Conservation (phyloP, 2,113 vertebrate genomes). For the Phasianus colchicus region DNA sequence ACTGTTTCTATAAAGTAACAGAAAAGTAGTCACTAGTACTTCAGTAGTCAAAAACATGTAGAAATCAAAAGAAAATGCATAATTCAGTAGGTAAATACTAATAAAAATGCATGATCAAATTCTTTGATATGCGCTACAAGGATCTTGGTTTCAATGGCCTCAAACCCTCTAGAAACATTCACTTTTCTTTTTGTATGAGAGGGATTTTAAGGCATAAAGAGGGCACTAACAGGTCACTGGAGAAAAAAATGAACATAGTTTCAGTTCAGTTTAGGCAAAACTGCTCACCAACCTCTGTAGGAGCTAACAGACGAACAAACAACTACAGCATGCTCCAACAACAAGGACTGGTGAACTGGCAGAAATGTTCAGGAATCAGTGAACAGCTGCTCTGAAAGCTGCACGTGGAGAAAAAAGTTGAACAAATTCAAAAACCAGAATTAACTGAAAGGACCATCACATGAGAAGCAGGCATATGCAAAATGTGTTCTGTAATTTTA, state of each 20-base stretch:
- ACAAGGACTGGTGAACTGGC: not conserved
- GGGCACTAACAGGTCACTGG: not conserved
- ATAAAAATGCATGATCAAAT: not conserved
- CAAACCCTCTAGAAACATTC: not conserved
- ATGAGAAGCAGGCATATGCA: not conserved
- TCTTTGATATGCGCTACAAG: not conserved
- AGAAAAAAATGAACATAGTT: not conserved
- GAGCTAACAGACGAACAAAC: not conserved
- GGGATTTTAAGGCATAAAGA: not conserved
- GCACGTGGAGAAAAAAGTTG: not conserved
- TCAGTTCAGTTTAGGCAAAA: not conserved
- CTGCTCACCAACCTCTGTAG: not conserved
- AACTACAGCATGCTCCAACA: not conserved
- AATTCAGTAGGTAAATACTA: not conserved
- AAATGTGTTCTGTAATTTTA: not conserved
- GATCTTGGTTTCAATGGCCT: not conserved
- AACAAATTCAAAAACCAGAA: not conserved
- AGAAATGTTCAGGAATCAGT: not conserved
- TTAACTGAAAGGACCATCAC: not conserved
- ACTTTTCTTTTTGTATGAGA: not conserved
- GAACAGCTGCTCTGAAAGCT: not conserved
- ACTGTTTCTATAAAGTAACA: not conserved
- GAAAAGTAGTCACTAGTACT: not conserved
- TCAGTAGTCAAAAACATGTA: not conserved
- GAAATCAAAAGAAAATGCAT: slow-evolving; percentile 13